Evolutionary conservation across 2,797 vertebrate species (phyloP).

Genomic region (Dryobates pubescens): DNA sequence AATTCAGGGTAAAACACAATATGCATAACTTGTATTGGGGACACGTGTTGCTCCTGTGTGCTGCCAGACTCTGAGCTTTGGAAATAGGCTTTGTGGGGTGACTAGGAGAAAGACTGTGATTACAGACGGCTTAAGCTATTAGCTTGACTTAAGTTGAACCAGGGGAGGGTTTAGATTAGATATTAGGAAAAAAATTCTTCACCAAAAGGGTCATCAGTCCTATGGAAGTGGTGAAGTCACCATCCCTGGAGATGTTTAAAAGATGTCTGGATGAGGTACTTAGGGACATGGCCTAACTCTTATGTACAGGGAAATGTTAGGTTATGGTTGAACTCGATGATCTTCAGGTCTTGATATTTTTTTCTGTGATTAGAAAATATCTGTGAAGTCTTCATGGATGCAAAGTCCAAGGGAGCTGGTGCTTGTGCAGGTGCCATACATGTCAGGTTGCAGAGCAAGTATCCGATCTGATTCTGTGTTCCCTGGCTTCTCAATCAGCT

Average conservation of each 20-base stretch:
- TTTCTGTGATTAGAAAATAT: neutral
- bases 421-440: neutral
- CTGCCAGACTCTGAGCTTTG: neutral
- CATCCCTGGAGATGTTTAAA: too few relatives aligned
- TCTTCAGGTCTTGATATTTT: too few relatives aligned
- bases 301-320: too few relatives aligned
- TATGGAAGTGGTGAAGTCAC: too few relatives aligned
- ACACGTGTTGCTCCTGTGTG: accelerated
- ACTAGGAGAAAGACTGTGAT: neutral
- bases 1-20: accelerated
- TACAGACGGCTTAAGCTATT: neutral
- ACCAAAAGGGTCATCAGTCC: too few relatives aligned
- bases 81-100: neutral
- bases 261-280: too few relatives aligned
- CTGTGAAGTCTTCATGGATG: neutral
- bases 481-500: neutral
- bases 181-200: too few relatives aligned
- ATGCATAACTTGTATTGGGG: neutral
- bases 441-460: neutral
- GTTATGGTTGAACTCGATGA: too few relatives aligned
- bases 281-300: too few relatives aligned
- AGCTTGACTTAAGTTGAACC: too few relatives aligned
- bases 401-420: neutral
- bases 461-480: neutral
- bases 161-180: too few relatives aligned